Percentiles rank a stretch among this genome's conserved stretches.
Conservation (phyloP, 1,140 invertebrate species). For the Brachionus rotundiformis region DNA sequence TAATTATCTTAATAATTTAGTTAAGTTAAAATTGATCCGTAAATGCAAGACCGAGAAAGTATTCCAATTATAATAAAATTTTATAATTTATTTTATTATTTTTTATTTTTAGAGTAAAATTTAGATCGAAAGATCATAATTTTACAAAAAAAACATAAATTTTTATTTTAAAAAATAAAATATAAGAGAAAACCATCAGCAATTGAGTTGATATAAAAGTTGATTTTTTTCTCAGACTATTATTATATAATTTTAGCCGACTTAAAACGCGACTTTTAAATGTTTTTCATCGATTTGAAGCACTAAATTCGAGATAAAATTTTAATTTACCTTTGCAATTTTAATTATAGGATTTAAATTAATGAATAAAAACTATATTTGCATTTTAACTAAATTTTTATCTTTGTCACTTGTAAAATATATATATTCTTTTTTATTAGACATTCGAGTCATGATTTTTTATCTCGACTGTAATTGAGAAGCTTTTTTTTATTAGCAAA, state of each 20-base stretch:
- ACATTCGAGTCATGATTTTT: neutral
- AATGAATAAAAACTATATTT: neutral
- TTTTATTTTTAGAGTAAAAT: slow-evolving; percentile 7
- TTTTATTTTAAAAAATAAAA: neutral
- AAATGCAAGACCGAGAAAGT: neutral
- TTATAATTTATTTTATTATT: neutral
- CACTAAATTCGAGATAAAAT: neutral
- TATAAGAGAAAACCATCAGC: neutral
- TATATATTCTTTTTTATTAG: neutral
- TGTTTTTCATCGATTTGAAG: neutral
- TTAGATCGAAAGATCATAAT: slow-evolving; percentile 1
- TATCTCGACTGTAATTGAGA: slow-evolving; percentile 1
- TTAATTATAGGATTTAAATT: neutral
- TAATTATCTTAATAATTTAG: neutral
- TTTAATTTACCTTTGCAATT: neutral
- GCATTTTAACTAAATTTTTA: slow-evolving; percentile 9
- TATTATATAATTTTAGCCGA: neutral
- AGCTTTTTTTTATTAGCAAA: neutral
- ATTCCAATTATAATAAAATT: slow-evolving; percentile 13
- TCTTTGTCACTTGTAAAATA: neutral
- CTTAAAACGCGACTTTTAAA: neutral
- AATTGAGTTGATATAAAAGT: neutral
- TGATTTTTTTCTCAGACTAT: neutral
- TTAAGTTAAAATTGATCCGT: neutral
- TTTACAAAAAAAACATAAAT: slow-evolving; percentile 6